phyloP scores from a whole-genome alignment of 2,888 invertebrate species.

The Caenorhabditis angaria region DNA sequence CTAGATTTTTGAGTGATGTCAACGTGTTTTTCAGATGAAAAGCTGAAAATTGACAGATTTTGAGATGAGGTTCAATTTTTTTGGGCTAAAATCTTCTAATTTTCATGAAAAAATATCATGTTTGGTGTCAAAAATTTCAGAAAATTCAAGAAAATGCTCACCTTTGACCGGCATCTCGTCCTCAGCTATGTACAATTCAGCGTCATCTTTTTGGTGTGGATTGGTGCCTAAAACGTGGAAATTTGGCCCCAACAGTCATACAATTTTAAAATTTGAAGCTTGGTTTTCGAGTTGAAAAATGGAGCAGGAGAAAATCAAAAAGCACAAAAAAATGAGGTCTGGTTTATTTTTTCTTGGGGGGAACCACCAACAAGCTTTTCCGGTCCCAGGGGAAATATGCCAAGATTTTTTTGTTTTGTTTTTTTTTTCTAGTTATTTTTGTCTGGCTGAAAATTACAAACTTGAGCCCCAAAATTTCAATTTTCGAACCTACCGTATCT shows the following conservation, averaged over 20 bases:
- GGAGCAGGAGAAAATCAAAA: conserved; percentile 11
- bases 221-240: conserved; percentile 88
- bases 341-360: conserved; percentile 7
- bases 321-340: conserved; percentile 7
- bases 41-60: too few species aligned
- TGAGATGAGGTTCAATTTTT: too few species aligned
- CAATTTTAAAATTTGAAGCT: conserved; percentile 6
- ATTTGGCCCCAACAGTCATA: too few species aligned
- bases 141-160: conserved; percentile 56
- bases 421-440: background rate
- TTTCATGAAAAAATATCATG: background rate
- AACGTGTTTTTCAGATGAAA: too few species aligned
- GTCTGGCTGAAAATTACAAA: background rate
- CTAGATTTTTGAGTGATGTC: too few species aligned
- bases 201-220: conserved; percentile 82
- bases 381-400: background rate
- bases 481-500: conserved; percentile 78
- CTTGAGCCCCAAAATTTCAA: background rate
- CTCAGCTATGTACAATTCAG: conserved; percentile 65
- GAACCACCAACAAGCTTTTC: too few species aligned
- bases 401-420: background rate
- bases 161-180: conserved; percentile 82
- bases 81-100: too few species aligned
- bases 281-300: conserved; percentile 13
- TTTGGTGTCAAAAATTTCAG: background rate